phyloP scores from a whole-genome alignment of 2,797 vertebrate species.

The Ciconia nigra region DNA sequence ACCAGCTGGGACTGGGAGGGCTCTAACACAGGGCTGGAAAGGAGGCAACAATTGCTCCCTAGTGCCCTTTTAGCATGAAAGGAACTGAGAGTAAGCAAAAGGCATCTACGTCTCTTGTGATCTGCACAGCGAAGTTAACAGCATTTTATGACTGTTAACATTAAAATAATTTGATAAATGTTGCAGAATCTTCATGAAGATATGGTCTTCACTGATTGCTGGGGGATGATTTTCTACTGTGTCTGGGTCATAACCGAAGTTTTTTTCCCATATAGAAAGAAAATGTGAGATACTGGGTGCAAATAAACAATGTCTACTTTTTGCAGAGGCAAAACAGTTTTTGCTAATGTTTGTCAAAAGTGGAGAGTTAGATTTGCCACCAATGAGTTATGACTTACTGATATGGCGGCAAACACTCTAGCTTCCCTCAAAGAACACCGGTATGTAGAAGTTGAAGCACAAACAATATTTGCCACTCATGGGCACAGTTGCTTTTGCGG shows the following conservation, averaged over 20 bases:
- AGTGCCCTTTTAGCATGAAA: not conserved
- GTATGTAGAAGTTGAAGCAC: not conserved
- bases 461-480: not conserved
- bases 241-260: not conserved
- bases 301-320: not conserved
- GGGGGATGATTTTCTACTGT: not conserved
- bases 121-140: not conserved
- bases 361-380: not conserved
- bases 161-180: not conserved
- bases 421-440: not conserved
- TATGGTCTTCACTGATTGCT: not conserved
- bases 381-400: not conserved
- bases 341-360: not conserved
- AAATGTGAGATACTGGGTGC: not conserved
- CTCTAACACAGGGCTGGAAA: not conserved
- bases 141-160: not conserved
- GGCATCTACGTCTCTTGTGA: not conserved
- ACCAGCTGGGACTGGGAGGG: not conserved
- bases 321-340: not conserved
- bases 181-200: not conserved
- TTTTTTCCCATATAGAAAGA: not conserved
- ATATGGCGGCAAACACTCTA: not conserved
- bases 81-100: not conserved
- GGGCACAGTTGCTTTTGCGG: not conserved
- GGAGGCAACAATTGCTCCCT: not conserved